phyloP scores from a whole-genome alignment of 2,113 vertebrate species.

The Anarhynchus alexandrinus region DNA sequence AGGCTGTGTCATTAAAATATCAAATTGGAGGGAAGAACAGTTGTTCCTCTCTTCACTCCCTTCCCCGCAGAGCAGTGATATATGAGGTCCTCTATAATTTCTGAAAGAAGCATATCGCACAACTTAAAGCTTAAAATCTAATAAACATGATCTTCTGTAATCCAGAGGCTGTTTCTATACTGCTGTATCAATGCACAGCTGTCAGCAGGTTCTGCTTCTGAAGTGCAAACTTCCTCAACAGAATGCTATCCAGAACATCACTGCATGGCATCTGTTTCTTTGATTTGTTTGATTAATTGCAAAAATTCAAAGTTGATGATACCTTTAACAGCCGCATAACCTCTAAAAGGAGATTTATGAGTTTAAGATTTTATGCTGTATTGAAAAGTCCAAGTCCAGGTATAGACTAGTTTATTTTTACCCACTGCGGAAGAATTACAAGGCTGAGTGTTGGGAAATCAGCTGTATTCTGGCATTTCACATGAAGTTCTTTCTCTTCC shows the following conservation, averaged over 20 bases:
- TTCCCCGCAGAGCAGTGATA: background rate
- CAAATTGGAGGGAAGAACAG: background rate
- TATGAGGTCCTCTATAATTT: background rate
- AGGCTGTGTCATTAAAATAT: background rate
- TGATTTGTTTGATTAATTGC: background rate
- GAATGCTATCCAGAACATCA: background rate
- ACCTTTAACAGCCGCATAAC: background rate
- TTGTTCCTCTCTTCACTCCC: background rate
- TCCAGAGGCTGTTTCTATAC: background rate
- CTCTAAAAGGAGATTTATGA: background rate
- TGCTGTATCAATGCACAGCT: background rate
- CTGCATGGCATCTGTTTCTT: background rate
- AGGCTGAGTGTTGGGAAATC: background rate
- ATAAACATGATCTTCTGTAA: background rate
- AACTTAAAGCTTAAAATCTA: background rate
- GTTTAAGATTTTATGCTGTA: background rate
- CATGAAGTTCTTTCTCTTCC: background rate
- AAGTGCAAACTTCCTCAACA: background rate
- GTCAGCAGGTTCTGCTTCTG: background rate
- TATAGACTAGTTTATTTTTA: slow-evolving; percentile 45
- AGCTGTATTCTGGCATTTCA: slow-evolving; percentile 25
- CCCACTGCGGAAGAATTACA: background rate
- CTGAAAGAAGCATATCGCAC: background rate
- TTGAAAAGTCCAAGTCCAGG: slow-evolving; percentile 6
- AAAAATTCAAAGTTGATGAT: background rate